A percentile compares a stretch with the other conserved stretches of the same genome.
These are phyloP conservation scores for Oryzias celebensis DNA, from an alignment of 2,113 vertebrate species.

Conservation along the genomic window DNA sequence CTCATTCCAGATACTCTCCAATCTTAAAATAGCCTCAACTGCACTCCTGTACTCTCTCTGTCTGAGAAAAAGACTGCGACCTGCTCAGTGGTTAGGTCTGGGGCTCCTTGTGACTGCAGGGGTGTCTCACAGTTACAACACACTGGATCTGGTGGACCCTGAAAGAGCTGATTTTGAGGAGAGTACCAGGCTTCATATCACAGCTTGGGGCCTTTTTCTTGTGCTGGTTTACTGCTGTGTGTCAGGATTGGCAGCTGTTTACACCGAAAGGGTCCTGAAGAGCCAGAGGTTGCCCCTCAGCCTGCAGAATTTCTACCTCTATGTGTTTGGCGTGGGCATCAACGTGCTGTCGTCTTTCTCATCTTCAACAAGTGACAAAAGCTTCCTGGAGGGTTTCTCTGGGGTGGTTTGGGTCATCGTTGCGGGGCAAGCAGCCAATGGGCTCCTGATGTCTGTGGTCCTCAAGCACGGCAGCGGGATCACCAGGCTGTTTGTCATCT, in stretches of 20 bases:
- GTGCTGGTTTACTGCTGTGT: conserved; percentile 84
- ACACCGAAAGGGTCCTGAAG: conserved; percentile 88
- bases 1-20: conserved; percentile 92
- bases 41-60: conserved; percentile 86
- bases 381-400: conserved; percentile 86
- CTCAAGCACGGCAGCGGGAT: conserved; percentile 95
- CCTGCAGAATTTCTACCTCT: conserved; percentile 92
- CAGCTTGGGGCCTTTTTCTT: conserved; percentile 80
- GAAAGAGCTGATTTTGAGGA: neutral
- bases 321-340: conserved; percentile 85
- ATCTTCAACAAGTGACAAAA: conserved; percentile 30
- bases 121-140: conserved; percentile 82
- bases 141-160: conserved; percentile 60
- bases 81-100: conserved; percentile 80
- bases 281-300: conserved; percentile 85
- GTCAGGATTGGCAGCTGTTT: conserved; percentile 88
- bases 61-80: conserved; percentile 77
- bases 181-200: conserved; percentile 75
- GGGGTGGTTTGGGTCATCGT: conserved; percentile 80
- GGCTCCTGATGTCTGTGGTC: conserved; percentile 91
- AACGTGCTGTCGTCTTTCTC: conserved; percentile 78
- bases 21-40: conserved; percentile 90
- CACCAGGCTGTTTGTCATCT: conserved; percentile 92
- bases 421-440: conserved; percentile 87
- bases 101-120: conserved; percentile 84